Base-by-base conservation (phyloP, 2,888 invertebrate species). In the Philaethria dido region DNA sequence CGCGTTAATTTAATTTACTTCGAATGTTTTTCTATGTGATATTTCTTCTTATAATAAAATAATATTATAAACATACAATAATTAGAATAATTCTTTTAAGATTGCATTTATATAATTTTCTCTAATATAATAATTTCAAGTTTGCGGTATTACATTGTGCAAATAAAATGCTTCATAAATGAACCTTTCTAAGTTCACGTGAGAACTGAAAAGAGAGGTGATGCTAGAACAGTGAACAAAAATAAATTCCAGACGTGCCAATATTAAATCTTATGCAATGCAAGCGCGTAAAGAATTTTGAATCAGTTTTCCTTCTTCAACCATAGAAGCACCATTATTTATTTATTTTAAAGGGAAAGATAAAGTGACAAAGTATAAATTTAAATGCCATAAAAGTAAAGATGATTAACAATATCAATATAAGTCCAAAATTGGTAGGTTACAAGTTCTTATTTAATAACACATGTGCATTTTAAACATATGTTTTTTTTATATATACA, bases 231-330 rank as follows among this genome's bases (percentile, higher is more conserved):
- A 52, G 50, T 52, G 52, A 33, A 33, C 47, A 45, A 64, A 64
- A 64, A 64, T 57, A 64, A 48, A 64, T 57, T 57, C 22, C 22
- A 33, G 25, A 18, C 57, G 57, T 44, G 60, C 57, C 42, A 57
- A 42, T 45, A n/a, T 45, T 20, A 52, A 16, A 2, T 48, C 47
- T 64, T 64, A 64, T 64, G 64, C 48, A 64, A 64, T 39, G 25
- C 36, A 57, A 64, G 14, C 18, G 48, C 48, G 57, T 64, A 57
- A 57, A 57, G 36, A 55, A 64, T 64, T 44, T 39, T 47, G 48
- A 25, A 39, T 42, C 42, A 57, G 57, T 64, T 57, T 57, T 57
- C 25, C 39, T 29, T 48, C 25, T 57, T 42, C 42, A 9, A 22
- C 57, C 42, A 42, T 25, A 57, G 25, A 20, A 57, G 39, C n/a